Percentiles rank a stretch among this genome's conserved stretches.
phyloP scores from a whole-genome alignment of 1,140 invertebrate genomes.

The Zaprionus vittiger region DNA sequence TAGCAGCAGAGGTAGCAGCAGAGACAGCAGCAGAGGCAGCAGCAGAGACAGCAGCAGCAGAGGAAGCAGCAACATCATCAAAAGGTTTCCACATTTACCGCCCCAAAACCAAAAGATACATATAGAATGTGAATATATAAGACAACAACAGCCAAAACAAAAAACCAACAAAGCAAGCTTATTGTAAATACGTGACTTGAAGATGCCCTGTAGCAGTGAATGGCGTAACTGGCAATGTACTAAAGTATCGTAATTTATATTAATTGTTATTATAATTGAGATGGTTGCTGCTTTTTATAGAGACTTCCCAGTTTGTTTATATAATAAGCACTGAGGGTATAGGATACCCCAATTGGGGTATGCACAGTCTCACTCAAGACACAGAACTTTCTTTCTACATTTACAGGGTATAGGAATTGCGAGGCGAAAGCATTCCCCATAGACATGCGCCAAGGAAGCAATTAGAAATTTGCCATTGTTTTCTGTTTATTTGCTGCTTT shows the following conservation, averaged over 20 bases:
- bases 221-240: background rate
- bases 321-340: background rate
- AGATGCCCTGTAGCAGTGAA: conserved; percentile 3
- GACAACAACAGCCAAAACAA: background rate
- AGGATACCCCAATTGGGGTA: background rate
- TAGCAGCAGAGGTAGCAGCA: background rate
- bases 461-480: conserved; percentile 47
- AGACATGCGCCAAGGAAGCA: conserved; percentile 50
- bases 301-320: background rate
- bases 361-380: background rate
- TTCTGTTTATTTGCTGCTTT: conserved; percentile 24
- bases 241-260: background rate
- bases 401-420: conserved; percentile 23
- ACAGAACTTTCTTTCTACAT: background rate
- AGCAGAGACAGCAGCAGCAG: conserved; percentile 4
- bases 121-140: conserved; percentile 10
- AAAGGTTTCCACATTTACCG: conserved; percentile 44
- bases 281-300: background rate
- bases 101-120: conserved; percentile 4
- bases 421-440: conserved; percentile 24
- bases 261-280: conserved; percentile 15
- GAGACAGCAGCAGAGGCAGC: conserved; percentile 4
- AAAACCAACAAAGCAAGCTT: background rate
- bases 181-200: background rate
- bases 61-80: conserved; percentile 25